A percentile compares a stretch with the other conserved stretches of the same genome.
Conservation (phyloP, 2,888 invertebrate genomes). For the Dioctria linearis region DNA sequence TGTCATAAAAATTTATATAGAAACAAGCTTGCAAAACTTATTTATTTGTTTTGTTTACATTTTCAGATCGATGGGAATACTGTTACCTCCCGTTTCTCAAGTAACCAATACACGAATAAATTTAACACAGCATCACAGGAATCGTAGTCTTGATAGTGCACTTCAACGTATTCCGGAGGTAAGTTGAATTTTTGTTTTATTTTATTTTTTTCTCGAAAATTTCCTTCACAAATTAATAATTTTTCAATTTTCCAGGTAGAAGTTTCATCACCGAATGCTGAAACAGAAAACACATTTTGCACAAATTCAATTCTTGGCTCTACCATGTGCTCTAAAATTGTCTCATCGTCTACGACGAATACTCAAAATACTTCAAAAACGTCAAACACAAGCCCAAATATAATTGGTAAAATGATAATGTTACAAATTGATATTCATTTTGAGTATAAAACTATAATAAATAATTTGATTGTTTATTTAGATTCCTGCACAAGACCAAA, state of each 20-base stretch:
- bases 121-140: slow-evolving; percentile 83
- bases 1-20: slow-evolving; percentile 9
- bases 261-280: slow-evolving; percentile 71
- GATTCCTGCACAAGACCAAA: slow-evolving; percentile 65
- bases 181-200: slow-evolving; percentile 53
- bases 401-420: slow-evolving; percentile 46
- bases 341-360: slow-evolving; percentile 58
- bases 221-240: slow-evolving; percentile 9
- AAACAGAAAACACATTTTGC: slow-evolving; percentile 70
- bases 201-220: slow-evolving; percentile 14
- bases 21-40: too few species aligned
- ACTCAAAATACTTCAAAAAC: slow-evolving; percentile 58
- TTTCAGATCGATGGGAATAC: slow-evolving; percentile 71
- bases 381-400: slow-evolving; percentile 41
- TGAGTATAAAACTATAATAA: background rate
- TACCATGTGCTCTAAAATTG: slow-evolving; percentile 71
- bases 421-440: background rate
- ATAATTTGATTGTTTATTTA: slow-evolving; percentile 45
- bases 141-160: slow-evolving; percentile 91
- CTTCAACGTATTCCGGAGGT: slow-evolving; percentile 90
- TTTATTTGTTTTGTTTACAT: background rate
- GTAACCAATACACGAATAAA: slow-evolving; percentile 71
- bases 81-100: slow-evolving; percentile 71
- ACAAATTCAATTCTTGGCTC: slow-evolving; percentile 70
- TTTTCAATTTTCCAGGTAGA: slow-evolving; percentile 66